A percentile compares a stretch with the other conserved stretches of the same genome.
These are phyloP conservation scores for Drosophila grimshawi DNA, from an alignment of 1,140 invertebrate genomes.

Conservation along the genomic window DNA sequence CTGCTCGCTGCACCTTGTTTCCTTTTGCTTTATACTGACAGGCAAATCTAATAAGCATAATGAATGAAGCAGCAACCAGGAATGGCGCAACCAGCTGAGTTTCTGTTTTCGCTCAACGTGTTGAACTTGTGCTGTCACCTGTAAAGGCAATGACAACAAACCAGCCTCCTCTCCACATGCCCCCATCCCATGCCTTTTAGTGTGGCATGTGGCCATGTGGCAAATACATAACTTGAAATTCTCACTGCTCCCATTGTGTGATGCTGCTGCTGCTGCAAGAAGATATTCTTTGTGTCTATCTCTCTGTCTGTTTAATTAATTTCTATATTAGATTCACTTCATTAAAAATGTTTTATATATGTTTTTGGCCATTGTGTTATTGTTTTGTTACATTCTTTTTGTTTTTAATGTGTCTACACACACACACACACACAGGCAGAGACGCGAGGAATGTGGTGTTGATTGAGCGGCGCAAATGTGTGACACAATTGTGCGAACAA, in stretches of 20 bases:
- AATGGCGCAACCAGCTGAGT: constrained; percentile 57
- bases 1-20: background rate
- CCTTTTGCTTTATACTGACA: constrained; percentile 39
- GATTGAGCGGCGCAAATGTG: constrained; percentile 71
- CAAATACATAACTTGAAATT: constrained; percentile 69
- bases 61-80: constrained; percentile 57
- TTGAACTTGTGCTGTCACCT: constrained; percentile 81
- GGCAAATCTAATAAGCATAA: constrained; percentile 79
- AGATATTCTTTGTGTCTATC: constrained; percentile 42
- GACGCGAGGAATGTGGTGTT: constrained; percentile 53
- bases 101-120: constrained; percentile 75
- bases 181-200: background rate
- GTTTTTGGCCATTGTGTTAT: constrained; percentile 15
- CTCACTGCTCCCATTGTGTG: constrained; percentile 42
- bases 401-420: constrained; percentile 1
- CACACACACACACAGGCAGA: too few relatives aligned
- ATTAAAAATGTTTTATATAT: constrained; percentile 65
- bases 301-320: constrained; percentile 73
- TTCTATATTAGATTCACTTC: constrained; percentile 82
- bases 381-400: constrained; percentile 14
- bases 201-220: constrained; percentile 42
- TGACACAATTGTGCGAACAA: constrained; percentile 19
- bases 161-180: background rate
- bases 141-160: constrained; percentile 69
- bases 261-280: background rate